phyloP scores from a whole-genome alignment of 2,113 vertebrate species.

The Brachypodius melanocephalos region DNA sequence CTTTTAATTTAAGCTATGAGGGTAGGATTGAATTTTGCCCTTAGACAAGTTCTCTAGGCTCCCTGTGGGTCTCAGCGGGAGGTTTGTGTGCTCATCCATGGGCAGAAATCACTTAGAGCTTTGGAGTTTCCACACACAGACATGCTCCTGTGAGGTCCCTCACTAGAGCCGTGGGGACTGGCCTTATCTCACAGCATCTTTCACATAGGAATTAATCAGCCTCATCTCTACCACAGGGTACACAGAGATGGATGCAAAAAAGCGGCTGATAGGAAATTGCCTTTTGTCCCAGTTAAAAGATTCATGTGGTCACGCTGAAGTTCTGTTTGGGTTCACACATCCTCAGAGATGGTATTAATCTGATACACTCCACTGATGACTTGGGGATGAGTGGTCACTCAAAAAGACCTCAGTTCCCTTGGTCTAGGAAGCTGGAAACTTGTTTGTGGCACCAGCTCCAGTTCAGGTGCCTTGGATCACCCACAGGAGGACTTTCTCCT shows the following conservation, averaged over 20 bases:
- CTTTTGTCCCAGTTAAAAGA: background rate
- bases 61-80: background rate
- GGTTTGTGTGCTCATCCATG: background rate
- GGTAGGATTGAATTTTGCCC: background rate
- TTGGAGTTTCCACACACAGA: background rate
- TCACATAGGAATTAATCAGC: background rate
- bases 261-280: background rate
- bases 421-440: background rate
- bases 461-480: background rate
- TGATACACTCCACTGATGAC: background rate
- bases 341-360: background rate
- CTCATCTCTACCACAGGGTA: background rate
- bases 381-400: background rate
- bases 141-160: background rate
- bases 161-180: fast-evolving
- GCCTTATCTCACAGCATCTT: background rate
- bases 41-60: background rate
- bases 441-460: background rate
- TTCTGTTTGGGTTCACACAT: background rate
- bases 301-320: background rate
- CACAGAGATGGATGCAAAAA: background rate
- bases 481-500: background rate
- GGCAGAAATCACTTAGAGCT: background rate
- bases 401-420: background rate
- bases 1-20: background rate